Percentiles rank a stretch among this genome's conserved stretches.
These are phyloP conservation scores for Pararge aegeria DNA, from an alignment of 1,140 invertebrate genomes.

Conservation along the genomic window DNA sequence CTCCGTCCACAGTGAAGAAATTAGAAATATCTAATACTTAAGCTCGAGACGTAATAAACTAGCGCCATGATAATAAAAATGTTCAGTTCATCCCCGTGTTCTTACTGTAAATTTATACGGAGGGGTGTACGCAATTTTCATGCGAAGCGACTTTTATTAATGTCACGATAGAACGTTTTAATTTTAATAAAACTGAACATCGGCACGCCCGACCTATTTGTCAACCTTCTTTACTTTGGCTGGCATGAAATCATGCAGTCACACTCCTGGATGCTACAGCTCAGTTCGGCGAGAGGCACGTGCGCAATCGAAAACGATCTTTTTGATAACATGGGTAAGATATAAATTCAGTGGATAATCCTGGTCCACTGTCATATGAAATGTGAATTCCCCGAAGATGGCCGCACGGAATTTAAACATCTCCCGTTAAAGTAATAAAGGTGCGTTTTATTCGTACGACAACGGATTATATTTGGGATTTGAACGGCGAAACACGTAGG, in stretches of 20 bases:
- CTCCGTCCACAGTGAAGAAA: neutral
- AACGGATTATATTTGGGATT: constrained; percentile 75
- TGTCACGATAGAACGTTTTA: constrained; percentile 68
- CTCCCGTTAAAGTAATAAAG: constrained; percentile 76
- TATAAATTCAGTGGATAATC: constrained; percentile 68
- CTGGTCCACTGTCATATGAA: constrained; percentile 49
- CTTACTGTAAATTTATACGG: constrained; percentile 55
- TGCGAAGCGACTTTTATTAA: constrained; percentile 65
- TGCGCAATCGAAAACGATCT: constrained; percentile 58
- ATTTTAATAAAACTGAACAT: constrained; percentile 78
- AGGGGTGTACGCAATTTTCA: constrained; percentile 46
- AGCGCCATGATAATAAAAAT: constrained; percentile 70
- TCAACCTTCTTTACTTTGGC: constrained; percentile 77
- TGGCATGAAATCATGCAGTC: constrained; percentile 74
- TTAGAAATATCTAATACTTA: constrained; percentile 7
- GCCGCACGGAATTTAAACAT: constrained; percentile 65
- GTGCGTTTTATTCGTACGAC: constrained; percentile 72
- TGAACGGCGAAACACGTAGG: constrained; percentile 74
- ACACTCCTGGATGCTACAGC: constrained; percentile 52
- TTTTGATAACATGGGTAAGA: constrained; percentile 67
- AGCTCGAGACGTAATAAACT: constrained; percentile 67
- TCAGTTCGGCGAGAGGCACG: constrained; percentile 30
- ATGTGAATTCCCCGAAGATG: constrained; percentile 59
- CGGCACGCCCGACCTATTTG: constrained; percentile 74
- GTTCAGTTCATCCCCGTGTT: constrained; percentile 63